Percentiles rank a stretch among this genome's conserved stretches.
These are phyloP conservation scores for Lutraria lutraria DNA, from an alignment of 2,888 invertebrate genomes.

Conservation along the genomic window DNA sequence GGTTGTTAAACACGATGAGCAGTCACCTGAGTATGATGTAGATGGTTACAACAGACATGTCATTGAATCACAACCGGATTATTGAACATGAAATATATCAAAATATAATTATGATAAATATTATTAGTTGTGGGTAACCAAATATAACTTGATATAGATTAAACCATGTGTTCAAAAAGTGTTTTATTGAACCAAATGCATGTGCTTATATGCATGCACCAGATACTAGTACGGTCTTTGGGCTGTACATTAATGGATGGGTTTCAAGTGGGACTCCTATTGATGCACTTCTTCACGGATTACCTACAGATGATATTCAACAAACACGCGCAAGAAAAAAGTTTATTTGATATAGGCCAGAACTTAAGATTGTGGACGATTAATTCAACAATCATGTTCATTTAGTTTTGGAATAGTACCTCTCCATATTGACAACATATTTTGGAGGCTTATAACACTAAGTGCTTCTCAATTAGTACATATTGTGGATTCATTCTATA, in stretches of 20 bases:
- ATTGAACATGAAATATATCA: constrained; percentile 29
- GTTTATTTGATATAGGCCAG: constrained; percentile 3
- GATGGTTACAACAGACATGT: constrained; percentile 64
- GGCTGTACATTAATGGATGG: not conserved
- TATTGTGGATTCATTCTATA: not conserved
- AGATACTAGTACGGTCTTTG: not conserved
- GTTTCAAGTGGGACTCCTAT: not conserved
- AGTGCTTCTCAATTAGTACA: not conserved
- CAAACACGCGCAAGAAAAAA: not conserved
- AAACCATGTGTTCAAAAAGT: constrained; percentile 12
- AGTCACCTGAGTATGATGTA: constrained; percentile 70
- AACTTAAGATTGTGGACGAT: not conserved
- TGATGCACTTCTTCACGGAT: not conserved
- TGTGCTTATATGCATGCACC: not conserved
- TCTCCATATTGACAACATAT: not conserved
- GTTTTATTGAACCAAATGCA: not conserved
- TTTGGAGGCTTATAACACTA: not conserved
- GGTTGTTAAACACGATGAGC: constrained; percentile 72
- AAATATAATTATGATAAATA: not conserved
- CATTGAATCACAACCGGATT: constrained; percentile 74
- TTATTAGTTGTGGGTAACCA: not conserved
- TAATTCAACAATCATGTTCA: not conserved
- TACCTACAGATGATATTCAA: not conserved
- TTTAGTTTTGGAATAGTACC: not conserved
- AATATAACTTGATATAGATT: not conserved